phyloP scores from a whole-genome alignment of 2,888 invertebrate species.

The Neoaliturus tenellus region DNA sequence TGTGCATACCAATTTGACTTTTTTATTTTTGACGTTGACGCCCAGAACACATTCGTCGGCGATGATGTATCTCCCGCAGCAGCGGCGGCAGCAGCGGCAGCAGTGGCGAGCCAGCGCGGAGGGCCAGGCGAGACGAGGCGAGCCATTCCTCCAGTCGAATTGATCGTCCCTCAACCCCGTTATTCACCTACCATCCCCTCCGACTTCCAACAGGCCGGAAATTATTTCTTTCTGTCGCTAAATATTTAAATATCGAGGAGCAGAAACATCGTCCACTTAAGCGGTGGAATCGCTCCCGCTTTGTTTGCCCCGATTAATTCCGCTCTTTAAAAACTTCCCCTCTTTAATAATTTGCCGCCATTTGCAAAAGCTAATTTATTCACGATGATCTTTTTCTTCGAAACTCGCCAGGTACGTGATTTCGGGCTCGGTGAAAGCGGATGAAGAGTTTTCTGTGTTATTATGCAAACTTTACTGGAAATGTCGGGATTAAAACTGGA shows the following conservation, averaged over 20 bases:
- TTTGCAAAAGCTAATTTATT: conserved; percentile 37
- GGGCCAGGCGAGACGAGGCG: neutral
- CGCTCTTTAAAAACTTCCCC: conserved; percentile 31
- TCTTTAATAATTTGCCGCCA: conserved; percentile 48
- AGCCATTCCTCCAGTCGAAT: too few relatives aligned
- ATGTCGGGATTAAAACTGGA: too few relatives aligned
- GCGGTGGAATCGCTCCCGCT: conserved; percentile 2
- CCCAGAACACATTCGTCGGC: too few relatives aligned
- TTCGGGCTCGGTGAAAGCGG: neutral
- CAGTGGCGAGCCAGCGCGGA: neutral
- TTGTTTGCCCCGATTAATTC: conserved; percentile 44
- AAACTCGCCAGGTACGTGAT: neutral
- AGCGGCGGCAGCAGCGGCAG: neutral
- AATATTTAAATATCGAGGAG: conserved; percentile 39
- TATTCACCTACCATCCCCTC: neutral
- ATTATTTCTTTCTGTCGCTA: conserved; percentile 41
- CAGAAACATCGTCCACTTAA: conserved; percentile 32
- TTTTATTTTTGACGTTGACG: too few relatives aligned
- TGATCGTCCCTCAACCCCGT: conserved; percentile 1
- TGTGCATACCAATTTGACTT: too few relatives aligned
- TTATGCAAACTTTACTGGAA: neutral
- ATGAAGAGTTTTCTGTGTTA: neutral
- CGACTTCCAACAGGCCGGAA: conserved; percentile 10
- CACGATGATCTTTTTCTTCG: conserved; percentile 14
- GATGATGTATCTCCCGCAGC: too few relatives aligned